These are phyloP conservation scores for Ophion obscuratus DNA, from an alignment of 2,888 invertebrate genomes.

Conservation along the genomic window DNA sequence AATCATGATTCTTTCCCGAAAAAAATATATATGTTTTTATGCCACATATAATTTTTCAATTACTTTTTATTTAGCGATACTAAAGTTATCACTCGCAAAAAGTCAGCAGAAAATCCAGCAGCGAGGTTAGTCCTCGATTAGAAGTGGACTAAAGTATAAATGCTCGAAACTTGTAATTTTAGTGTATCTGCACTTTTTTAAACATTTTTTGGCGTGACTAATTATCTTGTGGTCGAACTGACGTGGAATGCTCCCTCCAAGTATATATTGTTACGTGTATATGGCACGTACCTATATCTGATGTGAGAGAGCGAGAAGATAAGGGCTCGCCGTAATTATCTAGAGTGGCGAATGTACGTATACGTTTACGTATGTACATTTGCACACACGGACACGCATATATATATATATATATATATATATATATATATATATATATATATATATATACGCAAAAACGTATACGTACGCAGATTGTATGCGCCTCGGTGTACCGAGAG, in stretches of 20 bases:
- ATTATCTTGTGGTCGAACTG: slow-evolving; percentile 3
- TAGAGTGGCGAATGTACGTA: slow-evolving; percentile 54
- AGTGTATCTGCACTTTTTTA: neutral
- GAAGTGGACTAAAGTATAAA: neutral
- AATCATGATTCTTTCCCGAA: no score
- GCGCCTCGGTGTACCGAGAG: slow-evolving; percentile 53
- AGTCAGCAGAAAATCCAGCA: no score
- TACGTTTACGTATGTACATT: neutral
- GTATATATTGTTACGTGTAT: slow-evolving; percentile 10
- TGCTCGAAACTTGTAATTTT: neutral
- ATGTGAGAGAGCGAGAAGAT: slow-evolving; percentile 28
- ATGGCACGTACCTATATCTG: slow-evolving; percentile 22
- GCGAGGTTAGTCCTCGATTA: neutral
- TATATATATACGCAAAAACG: no score
- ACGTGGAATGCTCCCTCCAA: neutral
- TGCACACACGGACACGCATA: neutral
- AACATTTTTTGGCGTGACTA: neutral
- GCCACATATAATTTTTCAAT: no score
- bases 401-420: neutral
- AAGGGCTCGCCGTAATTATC: slow-evolving; percentile 63
- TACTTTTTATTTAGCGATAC: no score
- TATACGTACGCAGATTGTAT: slow-evolving; percentile 47
- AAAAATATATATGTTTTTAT: no score
- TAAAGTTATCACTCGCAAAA: no score
- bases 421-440: neutral